Conservation (phyloP, 2,888 invertebrate genomes). For the Drosophila demipolita region DNA sequence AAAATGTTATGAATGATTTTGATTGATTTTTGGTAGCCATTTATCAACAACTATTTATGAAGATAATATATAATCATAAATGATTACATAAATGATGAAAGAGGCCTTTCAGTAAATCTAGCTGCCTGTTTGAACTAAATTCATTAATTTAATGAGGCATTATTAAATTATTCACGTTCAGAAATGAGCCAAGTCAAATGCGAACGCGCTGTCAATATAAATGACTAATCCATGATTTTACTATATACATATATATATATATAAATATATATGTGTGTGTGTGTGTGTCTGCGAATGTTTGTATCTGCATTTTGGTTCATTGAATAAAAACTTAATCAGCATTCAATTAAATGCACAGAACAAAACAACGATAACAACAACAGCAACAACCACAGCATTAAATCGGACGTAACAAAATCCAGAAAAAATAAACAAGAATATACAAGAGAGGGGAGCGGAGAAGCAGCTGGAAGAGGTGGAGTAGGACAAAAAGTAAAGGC, state of each 20-base stretch:
- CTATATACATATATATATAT: constrained; percentile 17
- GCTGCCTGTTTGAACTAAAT: constrained; percentile 69
- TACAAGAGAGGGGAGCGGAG: not conserved
- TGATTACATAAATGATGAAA: not conserved
- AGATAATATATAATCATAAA: not conserved
- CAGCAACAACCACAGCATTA: not conserved
- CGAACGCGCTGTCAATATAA: constrained; percentile 61
- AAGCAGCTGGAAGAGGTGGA: not conserved
- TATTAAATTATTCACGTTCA: constrained; percentile 80
- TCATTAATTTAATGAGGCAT: constrained; percentile 78
- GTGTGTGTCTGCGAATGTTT: not conserved
- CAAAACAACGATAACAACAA: not conserved
- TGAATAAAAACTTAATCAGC: constrained; percentile 78
- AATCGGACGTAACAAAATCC: constrained; percentile 3
- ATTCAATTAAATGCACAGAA: constrained; percentile 75
- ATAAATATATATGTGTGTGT: not conserved
- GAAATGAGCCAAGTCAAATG: constrained; percentile 64
- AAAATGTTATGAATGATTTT: not conserved
- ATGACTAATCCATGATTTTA: constrained; percentile 69
- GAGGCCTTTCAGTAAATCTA: constrained; percentile 43
- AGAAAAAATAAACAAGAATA: constrained; percentile 1
- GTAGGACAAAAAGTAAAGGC: constrained; percentile 6
- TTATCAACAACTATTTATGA: not conserved
- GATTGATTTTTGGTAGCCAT: not conserved
- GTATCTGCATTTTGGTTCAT: constrained; percentile 65